A percentile compares a stretch with the other conserved stretches of the same genome.
These are phyloP conservation scores for Oryzaephilus surinamensis DNA, from an alignment of 1,140 invertebrate species.

Conservation along the genomic window DNA sequence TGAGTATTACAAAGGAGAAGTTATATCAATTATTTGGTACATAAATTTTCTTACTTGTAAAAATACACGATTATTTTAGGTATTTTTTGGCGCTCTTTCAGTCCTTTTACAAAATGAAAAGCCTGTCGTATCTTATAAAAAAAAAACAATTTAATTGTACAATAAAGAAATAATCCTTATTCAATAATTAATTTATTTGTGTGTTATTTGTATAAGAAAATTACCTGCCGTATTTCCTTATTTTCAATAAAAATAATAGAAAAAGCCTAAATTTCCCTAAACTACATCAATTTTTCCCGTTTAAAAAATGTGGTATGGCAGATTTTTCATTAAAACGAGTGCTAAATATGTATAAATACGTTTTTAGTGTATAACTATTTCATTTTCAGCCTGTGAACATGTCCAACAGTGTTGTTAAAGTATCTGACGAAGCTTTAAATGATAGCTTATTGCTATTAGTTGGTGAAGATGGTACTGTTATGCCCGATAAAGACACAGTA, in stretches of 20 bases:
- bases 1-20: too few species aligned
- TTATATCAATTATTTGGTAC: too few species aligned
- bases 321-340: not conserved
- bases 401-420: constrained; percentile 32
- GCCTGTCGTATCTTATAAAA: not conserved
- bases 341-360: too few species aligned
- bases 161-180: not conserved
- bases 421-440: constrained; percentile 27
- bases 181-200: not conserved
- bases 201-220: too few species aligned
- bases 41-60: too few species aligned
- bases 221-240: not conserved
- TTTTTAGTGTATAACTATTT: not conserved
- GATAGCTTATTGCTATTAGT: constrained; percentile 30
- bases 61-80: too few species aligned
- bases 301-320: not conserved
- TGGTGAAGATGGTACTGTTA: constrained; percentile 31
- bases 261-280: too few species aligned
- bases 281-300: too few species aligned
- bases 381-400: constrained; percentile 16
- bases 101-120: too few species aligned
- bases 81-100: too few species aligned
- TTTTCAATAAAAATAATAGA: not conserved
- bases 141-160: not conserved
- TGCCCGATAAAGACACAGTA: constrained; percentile 30